phyloP scores from a whole-genome alignment of 2,797 vertebrate genomes.

The Menidia menidia region DNA sequence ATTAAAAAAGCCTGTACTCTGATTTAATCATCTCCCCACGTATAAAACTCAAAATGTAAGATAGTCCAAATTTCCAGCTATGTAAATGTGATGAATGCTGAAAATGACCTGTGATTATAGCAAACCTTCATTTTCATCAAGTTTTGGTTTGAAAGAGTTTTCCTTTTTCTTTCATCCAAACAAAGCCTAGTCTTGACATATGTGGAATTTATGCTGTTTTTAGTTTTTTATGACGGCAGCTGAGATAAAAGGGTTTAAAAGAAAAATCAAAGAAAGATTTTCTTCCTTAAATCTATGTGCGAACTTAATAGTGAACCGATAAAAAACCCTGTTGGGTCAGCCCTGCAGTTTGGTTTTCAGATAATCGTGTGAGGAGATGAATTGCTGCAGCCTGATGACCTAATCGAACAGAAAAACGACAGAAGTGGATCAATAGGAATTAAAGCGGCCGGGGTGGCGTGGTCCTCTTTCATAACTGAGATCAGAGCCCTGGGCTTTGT shows the following conservation, averaged over 20 bases:
- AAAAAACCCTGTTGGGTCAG: background rate
- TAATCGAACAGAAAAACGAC: constrained; percentile 24
- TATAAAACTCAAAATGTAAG: background rate
- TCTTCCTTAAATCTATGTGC: background rate
- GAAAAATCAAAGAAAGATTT: no score
- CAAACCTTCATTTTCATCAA: background rate
- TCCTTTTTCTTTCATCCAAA: background rate
- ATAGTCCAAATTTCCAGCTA: background rate
- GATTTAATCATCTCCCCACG: background rate
- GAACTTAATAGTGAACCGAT: background rate
- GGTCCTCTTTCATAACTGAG: constrained; percentile 51
- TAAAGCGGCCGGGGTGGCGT: constrained; percentile 12
- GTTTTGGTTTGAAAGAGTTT: background rate
- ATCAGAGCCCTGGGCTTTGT: constrained; percentile 15
- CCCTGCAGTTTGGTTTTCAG: background rate
- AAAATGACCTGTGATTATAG: background rate
- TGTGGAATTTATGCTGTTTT: background rate
- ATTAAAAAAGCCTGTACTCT: background rate
- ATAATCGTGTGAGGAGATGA: background rate
- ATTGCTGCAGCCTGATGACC: constrained; percentile 18
- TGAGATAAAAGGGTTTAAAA: no score
- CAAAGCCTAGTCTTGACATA: no score
- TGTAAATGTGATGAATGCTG: background rate
- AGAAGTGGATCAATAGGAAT: constrained; percentile 38
- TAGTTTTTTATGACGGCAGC: no score